phyloP scores from a whole-genome alignment of 2,113 vertebrate species.

The Grammomys dolichurus region DNA sequence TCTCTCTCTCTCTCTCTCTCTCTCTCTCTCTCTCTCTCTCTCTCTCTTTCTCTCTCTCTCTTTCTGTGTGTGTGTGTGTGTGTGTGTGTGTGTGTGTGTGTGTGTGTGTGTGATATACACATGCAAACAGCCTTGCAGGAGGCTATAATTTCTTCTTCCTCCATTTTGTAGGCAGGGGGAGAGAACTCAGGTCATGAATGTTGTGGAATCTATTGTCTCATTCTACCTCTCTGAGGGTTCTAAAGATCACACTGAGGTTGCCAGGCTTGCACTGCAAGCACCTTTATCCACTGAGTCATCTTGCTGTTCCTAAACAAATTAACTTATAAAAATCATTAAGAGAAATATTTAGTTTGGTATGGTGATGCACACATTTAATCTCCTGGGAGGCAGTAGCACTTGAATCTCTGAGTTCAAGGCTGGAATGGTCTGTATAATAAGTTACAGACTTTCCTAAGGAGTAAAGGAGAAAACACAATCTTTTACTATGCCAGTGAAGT shows the following conservation, averaged over 20 bases:
- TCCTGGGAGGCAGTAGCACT: neutral
- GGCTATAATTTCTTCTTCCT: neutral
- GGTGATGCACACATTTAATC: neutral
- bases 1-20: too few relatives aligned
- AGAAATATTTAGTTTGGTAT: neutral
- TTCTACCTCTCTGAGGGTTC: neutral
- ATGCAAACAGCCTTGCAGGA: neutral
- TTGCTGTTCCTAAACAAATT: neutral
- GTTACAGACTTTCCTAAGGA: neutral
- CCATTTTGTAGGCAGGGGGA: neutral
- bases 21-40: too few relatives aligned
- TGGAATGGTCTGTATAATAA: neutral
- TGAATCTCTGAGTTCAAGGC: neutral
- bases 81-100: too few relatives aligned
- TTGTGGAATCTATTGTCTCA: neutral
- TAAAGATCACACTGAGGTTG: neutral
- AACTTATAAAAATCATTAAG: neutral
- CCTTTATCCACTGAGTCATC: neutral
- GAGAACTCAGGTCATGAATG: neutral
- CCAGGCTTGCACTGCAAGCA: neutral
- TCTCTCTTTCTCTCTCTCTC: too few relatives aligned
- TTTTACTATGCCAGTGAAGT: constrained; percentile 6
- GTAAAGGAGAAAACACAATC: neutral
- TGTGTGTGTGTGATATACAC: too few relatives aligned
- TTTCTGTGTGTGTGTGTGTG: too few relatives aligned